These are phyloP conservation scores for Gymnopithys bicolor DNA, from an alignment of 2,797 vertebrate species.

Conservation along the genomic window DNA sequence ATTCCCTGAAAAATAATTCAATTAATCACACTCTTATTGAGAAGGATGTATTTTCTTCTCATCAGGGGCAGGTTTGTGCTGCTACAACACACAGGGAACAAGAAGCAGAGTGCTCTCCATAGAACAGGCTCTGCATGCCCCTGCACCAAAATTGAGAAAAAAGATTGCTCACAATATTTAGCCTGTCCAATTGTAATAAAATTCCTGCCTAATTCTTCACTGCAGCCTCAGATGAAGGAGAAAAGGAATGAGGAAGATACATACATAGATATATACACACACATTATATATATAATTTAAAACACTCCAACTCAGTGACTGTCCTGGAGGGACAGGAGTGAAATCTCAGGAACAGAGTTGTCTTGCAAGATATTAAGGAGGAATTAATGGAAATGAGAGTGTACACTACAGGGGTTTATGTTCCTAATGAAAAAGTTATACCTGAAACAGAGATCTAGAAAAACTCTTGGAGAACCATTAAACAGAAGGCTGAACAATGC, in stretches of 20 bases:
- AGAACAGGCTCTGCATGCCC: neutral
- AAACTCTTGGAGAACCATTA: neutral
- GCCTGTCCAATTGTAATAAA: neutral
- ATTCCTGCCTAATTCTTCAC: neutral
- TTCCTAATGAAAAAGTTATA: neutral
- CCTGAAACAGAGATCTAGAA: neutral
- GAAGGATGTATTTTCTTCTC: neutral
- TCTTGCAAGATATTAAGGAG: neutral
- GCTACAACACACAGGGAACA: neutral
- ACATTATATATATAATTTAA: neutral
- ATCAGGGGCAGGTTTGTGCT: neutral
- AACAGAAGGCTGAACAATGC: neutral
- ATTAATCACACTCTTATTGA: slow-evolving; percentile 46
- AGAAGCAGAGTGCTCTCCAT: neutral
- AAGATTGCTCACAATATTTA: neutral
- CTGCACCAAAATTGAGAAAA: neutral
- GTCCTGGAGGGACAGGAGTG: neutral
- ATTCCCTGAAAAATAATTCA: slow-evolving; percentile 50
- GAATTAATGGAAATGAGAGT: neutral
- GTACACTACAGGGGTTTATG: neutral
- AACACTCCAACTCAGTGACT: neutral
- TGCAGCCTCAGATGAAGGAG: neutral
- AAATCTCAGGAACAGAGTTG: neutral
- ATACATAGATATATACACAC: neutral
- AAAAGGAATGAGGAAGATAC: neutral